Conservation (phyloP, 2,113 vertebrate species). For the Thalassoma bifasciatum region DNA sequence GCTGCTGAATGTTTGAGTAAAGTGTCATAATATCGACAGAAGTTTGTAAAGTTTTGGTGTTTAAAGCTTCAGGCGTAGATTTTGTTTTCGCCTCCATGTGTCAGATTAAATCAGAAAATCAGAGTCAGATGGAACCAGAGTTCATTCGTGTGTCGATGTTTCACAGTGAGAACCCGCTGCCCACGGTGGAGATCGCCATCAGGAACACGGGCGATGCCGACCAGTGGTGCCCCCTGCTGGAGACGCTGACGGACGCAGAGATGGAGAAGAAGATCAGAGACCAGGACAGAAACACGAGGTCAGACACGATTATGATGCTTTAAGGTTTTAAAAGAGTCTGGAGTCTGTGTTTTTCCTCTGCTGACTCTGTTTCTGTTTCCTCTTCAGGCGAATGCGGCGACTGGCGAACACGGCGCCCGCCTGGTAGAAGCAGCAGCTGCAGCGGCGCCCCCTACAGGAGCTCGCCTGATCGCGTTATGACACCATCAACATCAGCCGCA, state of each 20-base stretch:
- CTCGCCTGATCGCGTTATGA: slow-evolving; percentile 1
- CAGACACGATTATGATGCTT: no score
- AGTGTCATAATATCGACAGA: not conserved
- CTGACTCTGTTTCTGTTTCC: not conserved
- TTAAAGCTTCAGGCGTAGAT: no score
- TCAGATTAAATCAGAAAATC: not conserved
- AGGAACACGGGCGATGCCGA: slow-evolving; percentile 96
- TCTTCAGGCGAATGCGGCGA: slow-evolving; percentile 92
- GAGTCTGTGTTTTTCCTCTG: no score
- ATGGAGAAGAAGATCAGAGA: slow-evolving; percentile 99
- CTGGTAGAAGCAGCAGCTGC: slow-evolving; percentile 83
- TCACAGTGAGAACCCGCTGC: slow-evolving; percentile 93
- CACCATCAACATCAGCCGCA: not conserved
- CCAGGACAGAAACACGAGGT: slow-evolving; percentile 98
- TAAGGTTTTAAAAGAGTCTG: no score
- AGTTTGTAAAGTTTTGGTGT: not conserved
- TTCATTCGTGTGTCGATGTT: not conserved
- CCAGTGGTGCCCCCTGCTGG: slow-evolving; percentile 98
- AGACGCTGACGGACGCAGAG: slow-evolving; percentile 95
- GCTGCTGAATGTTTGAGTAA: not conserved
- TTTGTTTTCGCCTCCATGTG: not conserved
- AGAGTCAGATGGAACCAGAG: not conserved
- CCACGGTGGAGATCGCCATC: slow-evolving; percentile 96
- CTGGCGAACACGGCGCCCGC: slow-evolving; percentile 97
- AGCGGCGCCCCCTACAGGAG: not conserved